Evolutionary conservation across 2,888 invertebrate genomes (phyloP).

Genomic region (Hemistola chrysoprasaria): DNA sequence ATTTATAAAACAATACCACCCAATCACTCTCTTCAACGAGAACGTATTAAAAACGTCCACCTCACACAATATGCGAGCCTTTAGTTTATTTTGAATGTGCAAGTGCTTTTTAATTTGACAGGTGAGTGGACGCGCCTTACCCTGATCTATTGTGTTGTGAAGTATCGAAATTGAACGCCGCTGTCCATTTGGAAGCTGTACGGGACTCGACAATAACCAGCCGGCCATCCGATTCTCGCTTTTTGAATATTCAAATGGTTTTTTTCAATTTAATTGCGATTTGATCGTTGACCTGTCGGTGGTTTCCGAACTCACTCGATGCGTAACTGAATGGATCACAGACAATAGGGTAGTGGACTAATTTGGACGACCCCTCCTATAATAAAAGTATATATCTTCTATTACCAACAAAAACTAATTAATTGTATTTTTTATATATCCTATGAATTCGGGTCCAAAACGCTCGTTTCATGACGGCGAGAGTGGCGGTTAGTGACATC

Average conservation of each 20-base stretch:
- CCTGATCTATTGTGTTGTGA: conserved; percentile 74
- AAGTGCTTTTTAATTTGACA: conserved; percentile 80
- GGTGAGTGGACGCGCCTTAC: conserved; percentile 78
- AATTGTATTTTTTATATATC: no score
- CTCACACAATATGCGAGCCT: conserved; percentile 23
- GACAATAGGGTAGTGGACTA: no score
- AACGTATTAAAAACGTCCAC: conserved; percentile 17
- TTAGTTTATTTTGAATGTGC: conserved; percentile 68
- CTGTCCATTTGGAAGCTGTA: conserved; percentile 71
- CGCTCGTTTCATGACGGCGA: no score
- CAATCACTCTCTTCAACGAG: conserved; percentile 21
- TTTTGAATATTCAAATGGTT: conserved; percentile 71
- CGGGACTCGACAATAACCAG: conserved; percentile 67
- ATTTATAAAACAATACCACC: conserved; percentile 16
- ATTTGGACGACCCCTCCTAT: no score
- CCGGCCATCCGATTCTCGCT: conserved; percentile 60
- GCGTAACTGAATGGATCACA: no score
- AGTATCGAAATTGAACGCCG: conserved; percentile 79
- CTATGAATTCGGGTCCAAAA: no score
- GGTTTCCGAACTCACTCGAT: conserved; percentile 36
- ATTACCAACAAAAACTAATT: no score
- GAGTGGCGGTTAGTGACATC: no score
- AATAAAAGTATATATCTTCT: no score
- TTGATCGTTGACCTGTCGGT: conserved; percentile 43
- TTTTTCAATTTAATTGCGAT: conserved; percentile 66